Evolutionary conservation across 2,888 invertebrate species (phyloP), one percentile per base, ranked within the genome.

Genomic region (Cerceris rybyensis): DNA sequence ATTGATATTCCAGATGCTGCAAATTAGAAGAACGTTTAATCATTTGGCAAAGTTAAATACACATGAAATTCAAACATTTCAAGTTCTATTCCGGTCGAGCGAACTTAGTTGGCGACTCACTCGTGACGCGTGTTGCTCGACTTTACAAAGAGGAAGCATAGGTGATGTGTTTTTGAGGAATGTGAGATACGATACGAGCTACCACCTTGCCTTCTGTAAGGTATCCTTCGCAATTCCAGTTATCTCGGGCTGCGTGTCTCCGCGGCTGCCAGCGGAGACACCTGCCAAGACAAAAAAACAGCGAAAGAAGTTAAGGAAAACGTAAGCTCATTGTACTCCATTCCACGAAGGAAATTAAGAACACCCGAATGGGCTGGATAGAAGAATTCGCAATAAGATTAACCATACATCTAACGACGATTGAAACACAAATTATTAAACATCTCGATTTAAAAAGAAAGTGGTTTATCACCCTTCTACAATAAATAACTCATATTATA

Each of bases 241-340:
- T 82, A 78, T 80, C 78, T 68, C 11, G 60, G 43, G 57, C 57
- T 75, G 75, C 75, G 75, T 79, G 83, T 59, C 76, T 54, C 57
- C 58, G 68, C 73, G 49, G 71, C 74, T 59, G 60, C 52, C 78
- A 63, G 13, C 43, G 57, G 75, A 59, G 70, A 43, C 43, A 46
- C 9, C 2, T 6, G 67, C 50, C 7, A 46, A 58, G 42, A 61
- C 39, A 55, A 49, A 70, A 60, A 49, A 49, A 1, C 13, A 57
- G 42, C 4, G 57, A 28, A 50, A 13, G 28, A 50, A 17, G 1
- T 28, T 11, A 41, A 11, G 28, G 17, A 52, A 52, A 11, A n/a
- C 28, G 17, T 7, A 14, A 41, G 11, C 42, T 49, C 46, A 61
- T 70, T 9, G 46, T 9, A 13, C 46, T 46, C 8, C 46, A 2